Evolutionary conservation across 2,113 vertebrate species (phyloP), one percentile per base, ranked within the genome.

Genomic region (Spizaetus ornatus): DNA sequence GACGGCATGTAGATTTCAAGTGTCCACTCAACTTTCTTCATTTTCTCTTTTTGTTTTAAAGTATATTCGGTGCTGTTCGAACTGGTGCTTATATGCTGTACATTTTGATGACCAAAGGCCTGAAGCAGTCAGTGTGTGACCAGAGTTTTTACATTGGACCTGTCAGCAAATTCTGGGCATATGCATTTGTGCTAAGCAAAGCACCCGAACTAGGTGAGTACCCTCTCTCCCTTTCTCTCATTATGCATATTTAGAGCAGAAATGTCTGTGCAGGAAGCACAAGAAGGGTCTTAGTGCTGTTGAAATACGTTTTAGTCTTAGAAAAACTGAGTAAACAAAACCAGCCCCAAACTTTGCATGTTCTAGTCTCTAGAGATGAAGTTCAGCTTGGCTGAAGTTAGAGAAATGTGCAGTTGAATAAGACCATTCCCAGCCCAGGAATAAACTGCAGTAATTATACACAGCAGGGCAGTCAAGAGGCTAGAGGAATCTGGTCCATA

Each of bases 141-240:
- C 99, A 99, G 98, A 98, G 99, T 98, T 99, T 99, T 98, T 99
- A 99, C 99, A 99, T 99, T 92, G 99, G 99, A 96, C 99, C 99
- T 32, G 98, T 99, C 98, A 99, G 99, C 99, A 99, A 99, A 98
- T 99, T 99, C 98, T 99, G 99, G 99, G 99, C 99, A 12, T 99
- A 99, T 43, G 99, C 99, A 58, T 99, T 99, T 97, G 99, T 99
- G 88, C 98, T 99, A 93, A 99, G 99, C 98, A 99, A 99, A 98
- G 99, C 99, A 90, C 99, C 99, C 2, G 99, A 99, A 95, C 98
- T 99, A 96, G 99, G 99, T 99, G 98, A 99, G 99, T 98, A 52
- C 16, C n/a, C 82, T 84, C 45, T 90, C 36, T 94, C 59, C 34
- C 38, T 88, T 72, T 63, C 7, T 92, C 50, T 76, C 31, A 4